A percentile compares a stretch with the other conserved stretches of the same genome.
Evolutionary conservation across 2,113 vertebrate species (phyloP).

Genomic region (Mellivora capensis): DNA sequence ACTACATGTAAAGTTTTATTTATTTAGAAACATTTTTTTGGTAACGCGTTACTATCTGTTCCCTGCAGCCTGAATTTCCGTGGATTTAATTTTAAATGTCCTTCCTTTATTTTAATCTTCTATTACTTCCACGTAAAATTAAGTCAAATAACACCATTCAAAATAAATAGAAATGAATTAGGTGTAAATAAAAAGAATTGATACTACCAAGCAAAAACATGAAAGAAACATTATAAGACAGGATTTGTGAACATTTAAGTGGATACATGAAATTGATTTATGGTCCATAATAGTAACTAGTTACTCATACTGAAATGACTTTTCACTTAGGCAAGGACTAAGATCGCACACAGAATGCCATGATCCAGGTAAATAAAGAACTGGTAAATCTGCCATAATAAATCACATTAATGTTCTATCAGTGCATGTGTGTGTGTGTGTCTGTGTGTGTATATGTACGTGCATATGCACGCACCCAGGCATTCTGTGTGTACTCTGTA

Average conservation of each 20-base stretch:
- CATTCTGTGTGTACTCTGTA: neutral
- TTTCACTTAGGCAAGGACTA: neutral
- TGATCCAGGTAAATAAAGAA: neutral
- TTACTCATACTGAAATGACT: neutral
- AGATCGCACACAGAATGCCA: neutral
- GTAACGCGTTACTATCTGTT: neutral
- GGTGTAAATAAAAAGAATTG: neutral
- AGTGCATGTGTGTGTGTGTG: neutral
- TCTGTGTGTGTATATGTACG: neutral
- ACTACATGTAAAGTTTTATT: neutral
- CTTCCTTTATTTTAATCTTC: constrained; percentile 26
- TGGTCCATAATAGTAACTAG: neutral
- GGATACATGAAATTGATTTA: neutral
- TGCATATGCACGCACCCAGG: too few relatives aligned
- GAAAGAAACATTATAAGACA: neutral
- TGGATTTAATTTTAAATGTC: constrained; percentile 1
- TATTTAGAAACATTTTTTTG: neutral
- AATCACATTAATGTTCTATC: neutral
- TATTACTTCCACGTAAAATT: neutral
- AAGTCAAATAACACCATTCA: neutral
- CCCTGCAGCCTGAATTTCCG: neutral
- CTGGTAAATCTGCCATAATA: neutral
- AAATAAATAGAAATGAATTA: neutral
- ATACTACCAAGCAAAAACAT: neutral
- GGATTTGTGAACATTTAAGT: neutral